Base-by-base conservation (phyloP, 2,113 vertebrate genomes). In the Chloropsis hardwickii region DNA sequence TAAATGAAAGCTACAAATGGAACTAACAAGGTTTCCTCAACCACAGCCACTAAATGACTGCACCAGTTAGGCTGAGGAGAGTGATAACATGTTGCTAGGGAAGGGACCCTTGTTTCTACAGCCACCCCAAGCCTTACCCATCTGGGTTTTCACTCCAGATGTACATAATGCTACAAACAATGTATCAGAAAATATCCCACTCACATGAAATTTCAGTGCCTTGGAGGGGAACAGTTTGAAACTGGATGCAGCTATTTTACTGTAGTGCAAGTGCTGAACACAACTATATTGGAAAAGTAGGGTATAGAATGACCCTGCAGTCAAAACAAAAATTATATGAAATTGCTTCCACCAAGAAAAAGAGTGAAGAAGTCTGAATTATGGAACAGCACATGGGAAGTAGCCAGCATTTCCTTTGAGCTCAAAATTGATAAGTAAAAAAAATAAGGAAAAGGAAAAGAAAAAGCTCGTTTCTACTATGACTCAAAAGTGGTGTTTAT, bases 1-100 rank as follows among this genome's bases (percentile, higher is more conserved):
- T 92, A 90, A 93, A 86, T 42, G 60, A 90, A 92, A 88, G 28
- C 67, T 71, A 62, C 35, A 83, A 83, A 92, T 53, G 60, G 82
- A 95, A 90, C 93, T 92, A 93, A 96, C 0, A 1, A 86, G 67
- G 61, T 64, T 92, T 66, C 37, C 21, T 92, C 64, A 74, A 71
- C 47, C 5, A 6, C 67, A 90, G 56, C 25, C 60, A 39, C 79
- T 62, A 50, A 93, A 81, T 2, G 20, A 53, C 35, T 22, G 61
- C 35, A 48, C 11, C 35, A 23, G 29, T 27, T 54, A 74, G 76
- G 80, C 67, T 47, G 51, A 83, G 50, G 60, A 69, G 27, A 14
- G 16, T 3, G 4, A 88, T 5, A n/a, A 29, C 56, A 54, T 2
- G 2, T 20, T 25, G 42, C 20, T 4, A 27, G 47, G 64, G 37